Percentiles rank a stretch among this genome's conserved stretches.
phyloP scores from a whole-genome alignment of 2,888 invertebrate species.

The Drosophila hamatofila region DNA sequence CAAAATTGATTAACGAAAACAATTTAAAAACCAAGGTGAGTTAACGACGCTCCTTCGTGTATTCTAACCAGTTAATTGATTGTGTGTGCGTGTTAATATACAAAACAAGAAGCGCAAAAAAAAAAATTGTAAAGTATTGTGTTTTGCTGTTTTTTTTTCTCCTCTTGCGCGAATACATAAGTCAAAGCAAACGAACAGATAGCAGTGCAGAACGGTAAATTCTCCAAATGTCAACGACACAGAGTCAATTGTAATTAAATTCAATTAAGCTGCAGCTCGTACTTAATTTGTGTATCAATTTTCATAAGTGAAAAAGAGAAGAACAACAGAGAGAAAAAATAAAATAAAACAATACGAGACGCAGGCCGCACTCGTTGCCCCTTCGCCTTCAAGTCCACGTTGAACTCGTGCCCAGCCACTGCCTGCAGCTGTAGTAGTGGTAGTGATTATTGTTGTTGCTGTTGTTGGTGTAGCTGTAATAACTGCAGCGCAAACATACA shows the following conservation, averaged over 20 bases:
- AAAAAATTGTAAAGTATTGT: constrained; percentile 35
- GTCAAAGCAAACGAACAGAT: constrained; percentile 53
- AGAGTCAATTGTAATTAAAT: constrained; percentile 75
- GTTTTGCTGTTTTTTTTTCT: constrained; percentile 41
- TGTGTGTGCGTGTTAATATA: constrained; percentile 28
- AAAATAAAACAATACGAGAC: constrained; percentile 16
- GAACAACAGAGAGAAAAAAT: neutral
- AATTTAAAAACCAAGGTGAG: constrained; percentile 59
- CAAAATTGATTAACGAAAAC: constrained; percentile 53
- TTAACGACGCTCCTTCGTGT: constrained; percentile 17
- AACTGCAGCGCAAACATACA: constrained; percentile 40
- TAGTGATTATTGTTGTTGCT: constrained; percentile 9
- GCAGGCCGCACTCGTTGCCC: constrained; percentile 13
- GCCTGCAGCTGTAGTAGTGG: constrained; percentile 29
- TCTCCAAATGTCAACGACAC: constrained; percentile 61
- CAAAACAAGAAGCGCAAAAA: constrained; percentile 30
- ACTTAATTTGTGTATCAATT: constrained; percentile 71
- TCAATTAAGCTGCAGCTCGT: constrained; percentile 76
- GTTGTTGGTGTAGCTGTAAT: constrained; percentile 34
- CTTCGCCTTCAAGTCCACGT: constrained; percentile 23
- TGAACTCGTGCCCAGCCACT: constrained; percentile 49
- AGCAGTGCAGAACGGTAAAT: constrained; percentile 57
- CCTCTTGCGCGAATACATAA: constrained; percentile 56
- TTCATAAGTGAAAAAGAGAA: constrained; percentile 38
- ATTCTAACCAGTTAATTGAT: constrained; percentile 9